phyloP scores from a whole-genome alignment of 2,797 vertebrate genomes.

The Decapterus maruadsi region DNA sequence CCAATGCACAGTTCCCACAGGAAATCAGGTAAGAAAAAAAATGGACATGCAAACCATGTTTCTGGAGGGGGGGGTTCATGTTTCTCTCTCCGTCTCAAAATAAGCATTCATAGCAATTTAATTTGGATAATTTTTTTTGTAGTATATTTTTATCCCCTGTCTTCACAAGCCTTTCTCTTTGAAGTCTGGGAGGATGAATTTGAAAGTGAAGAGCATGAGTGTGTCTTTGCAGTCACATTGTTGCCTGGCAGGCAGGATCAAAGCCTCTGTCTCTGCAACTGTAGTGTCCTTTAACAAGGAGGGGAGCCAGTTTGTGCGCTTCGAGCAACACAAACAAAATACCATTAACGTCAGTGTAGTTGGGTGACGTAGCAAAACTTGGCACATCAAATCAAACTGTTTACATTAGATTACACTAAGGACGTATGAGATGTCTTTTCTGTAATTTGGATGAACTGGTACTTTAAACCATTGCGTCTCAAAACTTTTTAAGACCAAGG shows the following conservation, averaged over 20 bases:
- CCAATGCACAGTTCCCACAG: slow-evolving; percentile 94
- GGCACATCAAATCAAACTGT: background rate
- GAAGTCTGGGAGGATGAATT: slow-evolving; percentile 11
- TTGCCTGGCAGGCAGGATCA: slow-evolving; percentile 10
- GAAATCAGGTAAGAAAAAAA: slow-evolving; percentile 90
- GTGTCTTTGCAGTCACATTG: background rate
- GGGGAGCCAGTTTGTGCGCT: background rate
- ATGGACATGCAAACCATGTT: background rate
- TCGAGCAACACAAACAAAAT: background rate
- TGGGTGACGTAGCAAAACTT: background rate
- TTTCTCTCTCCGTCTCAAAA: slow-evolving; percentile 8
- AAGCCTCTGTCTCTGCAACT: slow-evolving; percentile 9
- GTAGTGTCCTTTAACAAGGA: slow-evolving; percentile 1
- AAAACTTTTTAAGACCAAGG: too few relatives aligned
- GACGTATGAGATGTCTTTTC: background rate
- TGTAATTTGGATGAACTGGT: background rate
- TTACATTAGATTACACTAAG: background rate
- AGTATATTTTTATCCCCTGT: background rate
- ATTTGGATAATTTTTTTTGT: background rate
- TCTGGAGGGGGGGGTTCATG: background rate
- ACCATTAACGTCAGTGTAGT: background rate
- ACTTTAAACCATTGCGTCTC: background rate
- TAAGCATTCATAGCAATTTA: background rate
- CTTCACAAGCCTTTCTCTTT: slow-evolving; percentile 12
- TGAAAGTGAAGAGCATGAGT: background rate